A percentile compares a stretch with the other conserved stretches of the same genome.
phyloP scores from a whole-genome alignment of 1,140 invertebrate genomes.

The Zaprionus lachaisei region DNA sequence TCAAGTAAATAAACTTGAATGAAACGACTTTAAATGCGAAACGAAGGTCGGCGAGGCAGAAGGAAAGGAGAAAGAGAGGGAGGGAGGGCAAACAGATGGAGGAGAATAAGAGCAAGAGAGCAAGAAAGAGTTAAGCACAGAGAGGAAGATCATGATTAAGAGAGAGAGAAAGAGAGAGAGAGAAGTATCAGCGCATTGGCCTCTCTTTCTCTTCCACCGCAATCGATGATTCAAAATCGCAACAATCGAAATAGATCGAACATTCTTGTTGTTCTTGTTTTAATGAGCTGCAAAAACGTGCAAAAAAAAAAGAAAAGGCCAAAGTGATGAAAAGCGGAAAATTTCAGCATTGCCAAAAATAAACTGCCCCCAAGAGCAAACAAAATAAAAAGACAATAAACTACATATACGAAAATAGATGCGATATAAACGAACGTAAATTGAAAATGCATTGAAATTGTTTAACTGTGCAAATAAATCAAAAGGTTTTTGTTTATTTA shows the following conservation, averaged over 20 bases:
- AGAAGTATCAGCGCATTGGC: background rate
- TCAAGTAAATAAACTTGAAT: slow-evolving; percentile 75
- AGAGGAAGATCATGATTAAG: no score
- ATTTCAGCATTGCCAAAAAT: slow-evolving; percentile 34
- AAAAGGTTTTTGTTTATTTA: background rate
- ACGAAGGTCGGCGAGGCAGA: slow-evolving; percentile 50
- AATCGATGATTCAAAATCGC: slow-evolving; percentile 60
- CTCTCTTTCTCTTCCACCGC: slow-evolving; percentile 26
- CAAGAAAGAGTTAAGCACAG: background rate
- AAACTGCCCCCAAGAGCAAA: slow-evolving; percentile 9
- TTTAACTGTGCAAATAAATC: slow-evolving; percentile 10
- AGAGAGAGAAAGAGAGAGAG: background rate
- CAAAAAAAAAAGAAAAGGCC: slow-evolving; percentile 35
- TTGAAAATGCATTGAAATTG: slow-evolving; percentile 7
- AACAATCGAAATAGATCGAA: slow-evolving; percentile 39
- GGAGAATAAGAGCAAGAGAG: background rate
- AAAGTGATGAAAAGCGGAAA: slow-evolving; percentile 38
- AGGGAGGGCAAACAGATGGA: background rate
- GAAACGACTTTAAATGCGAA: slow-evolving; percentile 47
- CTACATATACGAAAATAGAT: slow-evolving; percentile 41
- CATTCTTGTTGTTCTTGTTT: slow-evolving; percentile 28
- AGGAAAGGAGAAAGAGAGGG: background rate
- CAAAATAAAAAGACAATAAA: slow-evolving; percentile 68
- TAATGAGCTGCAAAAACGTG: slow-evolving; percentile 67
- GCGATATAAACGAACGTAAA: slow-evolving; percentile 16